phyloP scores from a whole-genome alignment of 1,140 invertebrate genomes.

The Ostrea denselamellosa region DNA sequence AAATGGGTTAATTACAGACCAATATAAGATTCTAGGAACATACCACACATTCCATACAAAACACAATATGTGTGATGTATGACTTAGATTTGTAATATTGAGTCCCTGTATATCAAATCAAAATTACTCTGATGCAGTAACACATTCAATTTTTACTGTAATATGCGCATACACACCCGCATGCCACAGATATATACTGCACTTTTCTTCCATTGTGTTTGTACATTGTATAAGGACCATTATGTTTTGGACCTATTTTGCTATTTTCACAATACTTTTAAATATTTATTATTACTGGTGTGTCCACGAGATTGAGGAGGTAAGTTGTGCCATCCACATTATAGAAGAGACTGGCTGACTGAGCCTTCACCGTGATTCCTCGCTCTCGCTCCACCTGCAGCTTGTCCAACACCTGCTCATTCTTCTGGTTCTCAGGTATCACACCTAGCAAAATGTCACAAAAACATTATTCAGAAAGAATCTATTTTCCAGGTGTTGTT shows the following conservation, averaged over 20 bases:
- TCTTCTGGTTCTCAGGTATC: slow-evolving; percentile 83
- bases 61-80: too few species aligned
- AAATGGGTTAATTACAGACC: not conserved
- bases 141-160: too few species aligned
- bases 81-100: too few species aligned
- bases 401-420: slow-evolving; percentile 92
- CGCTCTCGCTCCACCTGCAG: slow-evolving; percentile 92
- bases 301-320: slow-evolving; percentile 98
- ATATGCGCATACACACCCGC: too few species aligned
- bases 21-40: not conserved
- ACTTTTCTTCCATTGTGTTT: too few species aligned
- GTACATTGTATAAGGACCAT: too few species aligned
- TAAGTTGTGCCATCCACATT: slow-evolving; percentile 82
- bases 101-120: too few species aligned
- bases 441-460: slow-evolving; percentile 80
- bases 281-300: slow-evolving; percentile 83
- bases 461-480: not conserved
- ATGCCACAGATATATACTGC: too few species aligned
- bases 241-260: not conserved
- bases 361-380: slow-evolving; percentile 99
- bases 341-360: slow-evolving; percentile 94
- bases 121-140: too few species aligned
- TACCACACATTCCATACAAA: not conserved
- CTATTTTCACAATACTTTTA: not conserved
- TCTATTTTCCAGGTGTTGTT: not conserved